Evolutionary conservation across 2,113 vertebrate species (phyloP), one percentile per base, ranked within the genome.

Genomic region (Empidonax traillii): DNA sequence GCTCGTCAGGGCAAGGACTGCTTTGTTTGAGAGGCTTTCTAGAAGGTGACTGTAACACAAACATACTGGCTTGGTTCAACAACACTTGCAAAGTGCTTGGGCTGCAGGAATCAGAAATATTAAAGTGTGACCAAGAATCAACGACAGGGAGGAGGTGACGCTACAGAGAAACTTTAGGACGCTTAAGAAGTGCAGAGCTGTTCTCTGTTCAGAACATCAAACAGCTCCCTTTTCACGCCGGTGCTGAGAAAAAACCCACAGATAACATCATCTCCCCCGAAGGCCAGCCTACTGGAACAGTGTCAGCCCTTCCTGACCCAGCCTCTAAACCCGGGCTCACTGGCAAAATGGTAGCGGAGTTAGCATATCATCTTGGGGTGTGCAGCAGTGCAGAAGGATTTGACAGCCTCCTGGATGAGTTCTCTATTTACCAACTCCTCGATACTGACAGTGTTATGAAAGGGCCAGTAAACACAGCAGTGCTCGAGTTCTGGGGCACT

Each of bases 301-400:
- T 97, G 96, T 97, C 97, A 97, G 73, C 97, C 46, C 43, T 59
- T 95, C 93, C 83, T 97, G 97, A 97, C 97, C 98, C 95, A 96
- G 95, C 94, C 92, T 96, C 93, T 95, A 90, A 92, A 97, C 97
- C 95, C 97, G 94, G 93, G 97, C 96, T 96, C 95, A 89, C 94
- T 94, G 96, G 94, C 97, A 89, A 94, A 97, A 68, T 76, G 97
- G 96, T 90, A 97, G 97, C 94, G 93, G 93, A 95, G 93, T 89
- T 84, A 88, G 93, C 96, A 94, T 90, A 81, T 97, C 92, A 75
- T 85, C 10, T 39, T 88, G 95, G 93, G 81, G 92, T 90, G 96
- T 95, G 97, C 96, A 94, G 85, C 87, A 77, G 96, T 86, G 97
- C 96, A 90, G 97, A 97, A 97, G 97, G 96, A 95, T 94, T 96